phyloP scores from a whole-genome alignment of 2,797 vertebrate species.

The Sandelia bainsii region DNA sequence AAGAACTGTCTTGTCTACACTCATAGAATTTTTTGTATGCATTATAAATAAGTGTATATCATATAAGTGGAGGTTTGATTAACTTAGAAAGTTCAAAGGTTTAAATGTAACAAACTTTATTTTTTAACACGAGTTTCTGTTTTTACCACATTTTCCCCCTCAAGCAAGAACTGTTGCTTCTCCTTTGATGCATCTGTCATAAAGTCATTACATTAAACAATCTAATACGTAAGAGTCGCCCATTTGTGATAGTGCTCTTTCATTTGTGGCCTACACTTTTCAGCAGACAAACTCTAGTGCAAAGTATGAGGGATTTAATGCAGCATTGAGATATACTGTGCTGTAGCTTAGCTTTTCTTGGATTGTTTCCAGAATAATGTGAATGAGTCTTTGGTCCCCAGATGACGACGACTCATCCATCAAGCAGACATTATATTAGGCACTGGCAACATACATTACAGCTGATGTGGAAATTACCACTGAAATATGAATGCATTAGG shows the following conservation, averaged over 20 bases:
- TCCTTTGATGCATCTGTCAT: conserved; percentile 2
- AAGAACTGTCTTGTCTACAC: background rate
- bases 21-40: background rate
- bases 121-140: no score
- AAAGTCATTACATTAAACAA: conserved; percentile 16
- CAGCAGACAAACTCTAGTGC: background rate
- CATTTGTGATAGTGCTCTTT: conserved; percentile 22
- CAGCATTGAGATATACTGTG: background rate
- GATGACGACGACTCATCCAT: conserved; percentile 39
- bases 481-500: conserved; percentile 37
- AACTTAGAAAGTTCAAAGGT: background rate
- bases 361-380: conserved; percentile 31
- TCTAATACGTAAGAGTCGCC: background rate
- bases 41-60: background rate
- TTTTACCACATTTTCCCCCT: no score
- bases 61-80: conserved; percentile 1
- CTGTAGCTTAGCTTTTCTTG: background rate
- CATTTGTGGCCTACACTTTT: background rate
- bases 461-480: conserved; percentile 32
- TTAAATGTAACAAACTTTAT: no score
- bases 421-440: conserved; percentile 38
- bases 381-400: background rate
- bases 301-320: background rate
- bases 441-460: conserved; percentile 32
- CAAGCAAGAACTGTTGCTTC: no score